These are phyloP conservation scores for Bradypus variegatus DNA, from an alignment of 2,797 vertebrate genomes.

Conservation along the genomic window DNA sequence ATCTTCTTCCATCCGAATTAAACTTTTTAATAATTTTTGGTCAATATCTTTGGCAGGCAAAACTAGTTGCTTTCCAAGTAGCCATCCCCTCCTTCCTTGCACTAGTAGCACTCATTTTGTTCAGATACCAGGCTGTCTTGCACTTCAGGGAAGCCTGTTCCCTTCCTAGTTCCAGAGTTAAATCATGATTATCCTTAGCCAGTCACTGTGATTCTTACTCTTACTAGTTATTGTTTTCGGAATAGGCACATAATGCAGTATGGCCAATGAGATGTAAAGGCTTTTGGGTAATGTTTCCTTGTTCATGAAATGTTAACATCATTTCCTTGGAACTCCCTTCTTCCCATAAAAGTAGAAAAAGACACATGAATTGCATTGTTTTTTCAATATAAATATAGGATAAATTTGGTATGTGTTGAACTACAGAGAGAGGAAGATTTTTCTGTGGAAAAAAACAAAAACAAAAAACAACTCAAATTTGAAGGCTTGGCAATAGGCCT, in stretches of 20 bases:
- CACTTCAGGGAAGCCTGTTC: neutral
- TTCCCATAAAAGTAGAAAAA: neutral
- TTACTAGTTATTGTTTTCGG: neutral
- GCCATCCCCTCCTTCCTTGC: neutral
- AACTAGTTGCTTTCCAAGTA: neutral
- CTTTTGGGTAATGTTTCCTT: neutral
- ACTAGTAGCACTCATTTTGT: neutral
- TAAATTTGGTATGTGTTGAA: neutral
- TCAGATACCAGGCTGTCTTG: neutral
- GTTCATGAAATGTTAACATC: neutral
- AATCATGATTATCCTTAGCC: neutral
- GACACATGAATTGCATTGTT: neutral
- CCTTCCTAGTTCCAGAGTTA: neutral
- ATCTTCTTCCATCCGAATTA: conserved; percentile 5
- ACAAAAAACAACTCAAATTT: neutral
- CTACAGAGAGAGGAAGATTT: neutral
- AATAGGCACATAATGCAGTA: neutral
- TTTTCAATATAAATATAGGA: neutral
- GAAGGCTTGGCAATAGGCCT: neutral
- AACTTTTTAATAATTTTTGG: neutral
- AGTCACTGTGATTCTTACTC: neutral
- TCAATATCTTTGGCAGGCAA: neutral
- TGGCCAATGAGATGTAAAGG: neutral
- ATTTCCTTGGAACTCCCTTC: neutral
- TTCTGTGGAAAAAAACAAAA: neutral